These are phyloP conservation scores for Heteractis magnifica DNA, from an alignment of 92 coral and sea anemone species.

Conservation along the genomic window DNA sequence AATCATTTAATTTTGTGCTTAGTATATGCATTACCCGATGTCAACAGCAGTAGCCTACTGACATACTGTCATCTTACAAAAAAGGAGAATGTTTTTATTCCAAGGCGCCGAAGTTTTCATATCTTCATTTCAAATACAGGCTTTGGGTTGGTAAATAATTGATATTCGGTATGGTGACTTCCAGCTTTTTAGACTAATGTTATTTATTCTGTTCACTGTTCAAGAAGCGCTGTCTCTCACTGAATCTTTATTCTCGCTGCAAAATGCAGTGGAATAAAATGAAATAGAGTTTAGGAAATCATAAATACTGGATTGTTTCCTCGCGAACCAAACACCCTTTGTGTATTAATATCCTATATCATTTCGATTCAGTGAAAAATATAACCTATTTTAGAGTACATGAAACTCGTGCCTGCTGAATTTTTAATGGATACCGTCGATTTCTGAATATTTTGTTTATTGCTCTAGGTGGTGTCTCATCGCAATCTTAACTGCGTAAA, in stretches of 20 bases:
- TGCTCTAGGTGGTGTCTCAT: not conserved
- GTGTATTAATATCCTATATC: not conserved
- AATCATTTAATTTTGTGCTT: not conserved
- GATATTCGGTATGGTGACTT: not conserved
- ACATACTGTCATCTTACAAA: not conserved
- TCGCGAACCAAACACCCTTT: not conserved
- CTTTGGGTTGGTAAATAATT: not conserved
- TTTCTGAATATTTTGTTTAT: slow-evolving; percentile 1
- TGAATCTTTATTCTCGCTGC: not conserved
- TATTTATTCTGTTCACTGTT: not conserved
- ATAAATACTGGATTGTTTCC: too few relatives aligned
- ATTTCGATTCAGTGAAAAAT: not conserved
- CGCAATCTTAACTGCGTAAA: too few relatives aligned
- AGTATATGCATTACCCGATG: not conserved
- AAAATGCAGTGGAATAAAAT: not conserved
- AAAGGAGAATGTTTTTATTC: not conserved
- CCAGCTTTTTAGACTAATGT: not conserved
- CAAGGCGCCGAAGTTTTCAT: not conserved
- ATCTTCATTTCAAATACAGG: not conserved
- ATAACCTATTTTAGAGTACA: not conserved
- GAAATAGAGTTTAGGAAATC: not conserved
- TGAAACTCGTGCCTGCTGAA: not conserved
- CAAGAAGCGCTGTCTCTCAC: not conserved
- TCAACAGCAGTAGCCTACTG: not conserved
- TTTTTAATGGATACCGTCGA: not conserved